Percentiles rank a stretch among this genome's conserved stretches.
phyloP scores from a whole-genome alignment of 2,888 invertebrate species.

The Tyria jacobaeae region DNA sequence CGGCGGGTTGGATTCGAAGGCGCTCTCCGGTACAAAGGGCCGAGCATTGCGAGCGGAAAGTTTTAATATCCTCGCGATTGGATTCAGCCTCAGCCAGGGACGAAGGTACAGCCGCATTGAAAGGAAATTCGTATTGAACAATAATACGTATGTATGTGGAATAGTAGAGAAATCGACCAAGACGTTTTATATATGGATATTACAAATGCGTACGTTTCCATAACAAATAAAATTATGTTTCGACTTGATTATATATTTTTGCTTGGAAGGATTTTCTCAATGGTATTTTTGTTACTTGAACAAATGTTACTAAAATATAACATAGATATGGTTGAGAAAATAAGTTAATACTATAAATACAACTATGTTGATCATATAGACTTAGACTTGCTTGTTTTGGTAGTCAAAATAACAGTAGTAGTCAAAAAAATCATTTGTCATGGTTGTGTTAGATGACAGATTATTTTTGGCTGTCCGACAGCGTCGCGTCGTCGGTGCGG shows the following conservation, averaged over 20 bases:
- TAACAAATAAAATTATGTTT: slow-evolving; percentile 4
- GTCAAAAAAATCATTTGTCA: slow-evolving; percentile 54
- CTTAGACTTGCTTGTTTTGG: not conserved
- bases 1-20: slow-evolving; percentile 53
- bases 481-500: slow-evolving; percentile 73
- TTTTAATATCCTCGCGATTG: slow-evolving; percentile 86
- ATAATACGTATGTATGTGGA: slow-evolving; percentile 74
- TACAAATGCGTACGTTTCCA: not conserved
- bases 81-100: slow-evolving; percentile 77
- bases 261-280: not conserved
- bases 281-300: not conserved
- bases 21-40: slow-evolving; percentile 71
- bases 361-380: too few relatives aligned
- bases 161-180: slow-evolving; percentile 72
- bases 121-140: slow-evolving; percentile 74
- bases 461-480: slow-evolving; percentile 84
- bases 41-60: slow-evolving; percentile 74
- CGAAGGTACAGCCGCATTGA: slow-evolving; percentile 65
- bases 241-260: not conserved
- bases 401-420: slow-evolving; percentile 39
- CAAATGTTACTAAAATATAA: not conserved
- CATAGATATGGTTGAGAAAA: not conserved
- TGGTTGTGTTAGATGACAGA: slow-evolving; percentile 61
- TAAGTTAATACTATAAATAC: too few relatives aligned
- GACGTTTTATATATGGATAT: slow-evolving; percentile 48